Percentiles rank a stretch among this genome's conserved stretches.
Conservation (phyloP, 2,797 vertebrate genomes). For the Phyllotis vaccarum region DNA sequence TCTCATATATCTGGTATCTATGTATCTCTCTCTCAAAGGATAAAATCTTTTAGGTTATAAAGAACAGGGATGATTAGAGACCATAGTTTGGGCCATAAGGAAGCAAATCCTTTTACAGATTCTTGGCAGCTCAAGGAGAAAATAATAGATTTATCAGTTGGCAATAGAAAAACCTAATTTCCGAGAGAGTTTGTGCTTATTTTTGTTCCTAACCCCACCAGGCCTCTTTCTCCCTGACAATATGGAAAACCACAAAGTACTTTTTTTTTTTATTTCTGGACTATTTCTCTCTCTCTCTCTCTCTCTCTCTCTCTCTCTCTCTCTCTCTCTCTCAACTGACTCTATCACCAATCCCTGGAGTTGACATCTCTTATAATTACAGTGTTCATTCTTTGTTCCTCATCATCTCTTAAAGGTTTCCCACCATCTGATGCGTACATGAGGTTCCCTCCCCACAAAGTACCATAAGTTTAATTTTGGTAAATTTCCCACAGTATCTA, state of each 20-base stretch:
- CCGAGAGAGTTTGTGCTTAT: neutral
- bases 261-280: neutral
- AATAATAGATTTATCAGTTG: neutral
- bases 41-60: neutral
- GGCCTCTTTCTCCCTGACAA: neutral
- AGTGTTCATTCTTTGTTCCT: neutral
- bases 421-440: neutral
- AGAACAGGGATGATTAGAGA: neutral
- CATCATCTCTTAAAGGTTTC: neutral
- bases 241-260: neutral
- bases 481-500: too few species aligned
- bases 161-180: constrained; percentile 27
- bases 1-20: neutral
- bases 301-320: neutral
- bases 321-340: neutral
- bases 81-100: neutral
- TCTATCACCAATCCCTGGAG: neutral
- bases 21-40: neutral
- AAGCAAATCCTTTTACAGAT: neutral
- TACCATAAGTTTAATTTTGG: neutral
- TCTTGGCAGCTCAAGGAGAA: neutral
- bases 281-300: neutral
- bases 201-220: neutral
- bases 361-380: neutral
- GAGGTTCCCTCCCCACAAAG: neutral